These are phyloP conservation scores for Podarcis siculus DNA, from an alignment of 2,797 vertebrate species.

Conservation along the genomic window DNA sequence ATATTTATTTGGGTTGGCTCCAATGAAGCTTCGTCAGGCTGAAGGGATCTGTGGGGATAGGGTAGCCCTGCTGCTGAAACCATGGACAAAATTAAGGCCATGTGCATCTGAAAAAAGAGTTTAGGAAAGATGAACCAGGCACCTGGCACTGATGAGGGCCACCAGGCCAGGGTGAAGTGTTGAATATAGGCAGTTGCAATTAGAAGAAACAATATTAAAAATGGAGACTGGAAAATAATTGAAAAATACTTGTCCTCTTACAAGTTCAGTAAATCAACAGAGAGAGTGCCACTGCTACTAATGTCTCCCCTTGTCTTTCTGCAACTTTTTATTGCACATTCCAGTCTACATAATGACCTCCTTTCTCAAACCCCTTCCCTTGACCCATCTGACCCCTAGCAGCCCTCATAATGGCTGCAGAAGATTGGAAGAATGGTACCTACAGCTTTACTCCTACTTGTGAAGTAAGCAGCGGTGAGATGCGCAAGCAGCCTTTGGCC, in stretches of 20 bases:
- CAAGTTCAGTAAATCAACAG: neutral
- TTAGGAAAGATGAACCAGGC: accelerated
- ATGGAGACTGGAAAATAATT: neutral
- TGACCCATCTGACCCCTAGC: conserved; percentile 3
- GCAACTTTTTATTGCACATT: conserved; percentile 21
- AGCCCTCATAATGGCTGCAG: neutral
- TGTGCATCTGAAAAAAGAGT: neutral
- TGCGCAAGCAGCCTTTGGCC: conserved; percentile 34
- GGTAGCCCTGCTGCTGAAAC: neutral
- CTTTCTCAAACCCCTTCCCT: neutral
- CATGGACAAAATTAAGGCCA: neutral
- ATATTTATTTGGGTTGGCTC: conserved; percentile 65
- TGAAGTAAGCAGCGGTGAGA: conserved; percentile 29
- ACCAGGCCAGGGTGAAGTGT: neutral
- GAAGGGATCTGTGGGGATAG: neutral
- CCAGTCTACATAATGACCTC: conserved; percentile 3
- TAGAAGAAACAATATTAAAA: neutral
- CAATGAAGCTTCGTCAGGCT: conserved; percentile 48
- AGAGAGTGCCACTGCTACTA: conserved; percentile 16
- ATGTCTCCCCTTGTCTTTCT: conserved; percentile 28
- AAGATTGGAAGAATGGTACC: conserved; percentile 34
- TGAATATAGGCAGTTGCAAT: neutral
- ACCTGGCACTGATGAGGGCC: neutral
- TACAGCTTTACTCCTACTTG: conserved; percentile 27
- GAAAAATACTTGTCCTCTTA: neutral